These are phyloP conservation scores for Ochropacha duplaris DNA, from an alignment of 2,888 invertebrate species.

Conservation along the genomic window DNA sequence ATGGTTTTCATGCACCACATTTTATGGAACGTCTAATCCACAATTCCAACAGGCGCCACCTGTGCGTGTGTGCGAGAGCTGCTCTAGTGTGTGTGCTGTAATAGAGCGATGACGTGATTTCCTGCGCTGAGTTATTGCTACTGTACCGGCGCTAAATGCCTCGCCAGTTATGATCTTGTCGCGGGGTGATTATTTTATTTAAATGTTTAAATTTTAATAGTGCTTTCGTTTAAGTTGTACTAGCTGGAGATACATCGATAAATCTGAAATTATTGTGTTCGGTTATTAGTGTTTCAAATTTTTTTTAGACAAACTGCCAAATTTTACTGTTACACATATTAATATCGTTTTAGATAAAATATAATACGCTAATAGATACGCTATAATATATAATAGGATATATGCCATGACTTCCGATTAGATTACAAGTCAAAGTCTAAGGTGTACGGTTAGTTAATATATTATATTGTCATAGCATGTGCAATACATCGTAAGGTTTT, in stretches of 20 bases:
- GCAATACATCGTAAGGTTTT: too few relatives aligned
- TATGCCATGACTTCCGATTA: too few relatives aligned
- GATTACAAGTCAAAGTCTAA: too few relatives aligned
- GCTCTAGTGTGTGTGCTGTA: constrained; percentile 62
- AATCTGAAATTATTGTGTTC: too few relatives aligned
- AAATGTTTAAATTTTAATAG: neutral
- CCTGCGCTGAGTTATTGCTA: constrained; percentile 83
- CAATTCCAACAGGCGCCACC: constrained; percentile 31
- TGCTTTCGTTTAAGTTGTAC: neutral
- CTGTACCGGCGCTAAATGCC: constrained; percentile 80
- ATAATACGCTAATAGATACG: too few relatives aligned
- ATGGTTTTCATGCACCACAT: constrained; percentile 23
- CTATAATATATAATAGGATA: too few relatives aligned
- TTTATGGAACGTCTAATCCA: constrained; percentile 19
- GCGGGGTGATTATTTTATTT: constrained; percentile 21
- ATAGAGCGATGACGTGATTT: constrained; percentile 84
- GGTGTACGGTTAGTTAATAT: too few relatives aligned
- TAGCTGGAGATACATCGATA: neutral
- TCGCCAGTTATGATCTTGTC: constrained; percentile 57
- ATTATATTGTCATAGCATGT: too few relatives aligned
- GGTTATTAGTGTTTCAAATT: too few relatives aligned
- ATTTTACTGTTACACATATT: too few relatives aligned
- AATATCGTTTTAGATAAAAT: too few relatives aligned
- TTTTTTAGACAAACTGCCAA: too few relatives aligned
- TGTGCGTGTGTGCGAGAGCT: constrained; percentile 36